Evolutionary conservation across 2,888 invertebrate species (phyloP), one percentile per base, ranked within the genome.

Genomic region (Parapristionchus giblindavisi): DNA sequence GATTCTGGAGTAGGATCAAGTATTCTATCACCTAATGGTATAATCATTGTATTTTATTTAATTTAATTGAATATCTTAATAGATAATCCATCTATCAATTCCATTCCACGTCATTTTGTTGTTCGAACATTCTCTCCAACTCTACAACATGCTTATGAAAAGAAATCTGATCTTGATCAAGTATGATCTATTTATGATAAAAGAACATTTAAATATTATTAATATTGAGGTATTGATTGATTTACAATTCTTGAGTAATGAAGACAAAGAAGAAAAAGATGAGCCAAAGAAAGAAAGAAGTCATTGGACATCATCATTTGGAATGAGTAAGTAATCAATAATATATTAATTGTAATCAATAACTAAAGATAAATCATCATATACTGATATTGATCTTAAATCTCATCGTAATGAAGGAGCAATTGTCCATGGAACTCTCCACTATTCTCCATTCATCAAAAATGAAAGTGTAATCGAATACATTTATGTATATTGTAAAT

Each of bases 1-100:
- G 68, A 68, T 34, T 68, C 68, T 21, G 68, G 68, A 29, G 2
- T 68, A 4, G 68, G 68, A 68, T 38, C 34, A 14, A 68, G 68
- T 68, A 21, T 48, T 6, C 52, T 68, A 34, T 52, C 36, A 5
- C 34, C 51, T n/a, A 17, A 11, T 52, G 34, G 51, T 52, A 8
- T 11, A 6, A 14, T 1, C 29, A 6, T 40, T n/a, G 14, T 63
- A 21, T 29, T 6, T 5, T 34, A 40, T 0, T n/a, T 5, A 63
- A 40, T 36, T 2, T 17, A 63, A 29, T 6, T n/a, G 43, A n/a
- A n/a, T 68, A 32, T 29, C 2, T 4, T 34, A 52, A 4, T 43
- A 65, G 65, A 54, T n/a, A 14, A 48, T 27, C 27, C 40, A 14
- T 68, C 52, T 3, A 11, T 34, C 32, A 24, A 17, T 32, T 68